Base-by-base conservation (phyloP, 1,140 invertebrate species). In the Orchesella cincta region DNA sequence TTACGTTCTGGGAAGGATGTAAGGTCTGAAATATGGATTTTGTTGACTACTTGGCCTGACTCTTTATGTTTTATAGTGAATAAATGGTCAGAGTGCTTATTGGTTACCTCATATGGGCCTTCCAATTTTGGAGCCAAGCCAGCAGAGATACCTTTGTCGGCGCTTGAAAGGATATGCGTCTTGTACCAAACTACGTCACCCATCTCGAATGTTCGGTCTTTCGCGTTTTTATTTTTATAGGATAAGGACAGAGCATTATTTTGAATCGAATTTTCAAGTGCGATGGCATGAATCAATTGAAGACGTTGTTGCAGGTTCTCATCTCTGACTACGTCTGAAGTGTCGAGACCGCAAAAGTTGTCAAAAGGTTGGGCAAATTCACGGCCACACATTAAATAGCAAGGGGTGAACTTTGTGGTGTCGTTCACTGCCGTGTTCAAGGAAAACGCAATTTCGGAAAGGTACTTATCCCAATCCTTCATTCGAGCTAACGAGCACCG, bases 361-460 rank as follows among this genome's bases (percentile, higher is more conserved):
- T 79, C 78, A 57, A 75, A 74, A 12, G 70, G 75, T 28, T 54
- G 51, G 12, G 57, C 18, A 20, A 86, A 67, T 71, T 86, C 84
- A 71, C 85, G 73, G n/a, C 83, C 85, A 29, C 85, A 84, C 14
- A 82, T 86, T 12, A 86, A 73, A 33, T 84, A 85, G 1, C 84
- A 84, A 2, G 85, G 84, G 0, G 85, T 84, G 52, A 83, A 85
- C 0, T 81, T 72, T 3, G 85, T 87, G 0, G 83, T 76, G 16
- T 82, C 77, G 76, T 85, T 79, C 5, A 81, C 78, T 0, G 84
- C 85, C 1, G 85, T 84, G 35, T 87, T 86, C 75, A 85, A 83
- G 0, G 86, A 85, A 79, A 86, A 87, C 0, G 81, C 75, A 1
- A 88, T 80, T 31, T 85, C 83, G 0, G 83, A 76, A 1, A 88